These are phyloP conservation scores for Phalloptychus januarius DNA, from an alignment of 2,797 vertebrate genomes.

Conservation along the genomic window DNA sequence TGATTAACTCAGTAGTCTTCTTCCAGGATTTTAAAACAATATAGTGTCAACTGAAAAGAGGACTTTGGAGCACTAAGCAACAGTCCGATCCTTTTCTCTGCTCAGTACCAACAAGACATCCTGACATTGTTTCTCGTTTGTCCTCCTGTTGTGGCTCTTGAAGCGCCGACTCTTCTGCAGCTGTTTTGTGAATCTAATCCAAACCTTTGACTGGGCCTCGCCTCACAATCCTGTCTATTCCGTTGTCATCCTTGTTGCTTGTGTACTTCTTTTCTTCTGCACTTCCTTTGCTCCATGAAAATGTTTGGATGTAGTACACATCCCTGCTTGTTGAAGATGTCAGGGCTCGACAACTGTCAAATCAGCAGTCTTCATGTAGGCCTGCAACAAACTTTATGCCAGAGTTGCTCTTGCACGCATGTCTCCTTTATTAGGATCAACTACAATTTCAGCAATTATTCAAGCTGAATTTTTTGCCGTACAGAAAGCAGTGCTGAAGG, in stretches of 20 bases:
- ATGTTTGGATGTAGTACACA: not conserved
- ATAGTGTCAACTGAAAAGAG: not conserved
- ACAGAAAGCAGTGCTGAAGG: not conserved
- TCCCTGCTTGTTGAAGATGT: not conserved
- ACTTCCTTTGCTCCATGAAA: not conserved
- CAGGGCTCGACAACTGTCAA: not conserved
- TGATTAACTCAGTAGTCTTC: no score
- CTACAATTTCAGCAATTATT: not conserved
- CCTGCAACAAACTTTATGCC: not conserved
- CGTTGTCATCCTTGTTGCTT: not conserved
- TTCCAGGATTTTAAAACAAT: not conserved
- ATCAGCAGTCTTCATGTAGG: not conserved
- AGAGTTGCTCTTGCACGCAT: not conserved
- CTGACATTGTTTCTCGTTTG: not conserved
- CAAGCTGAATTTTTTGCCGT: not conserved
- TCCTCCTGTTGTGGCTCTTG: not conserved
- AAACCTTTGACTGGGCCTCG: not conserved
- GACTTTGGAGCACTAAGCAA: not conserved
- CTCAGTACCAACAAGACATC: not conserved
- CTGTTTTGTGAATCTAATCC: not conserved
- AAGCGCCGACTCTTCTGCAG: not conserved
- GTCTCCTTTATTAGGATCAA: not conserved
- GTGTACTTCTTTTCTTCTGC: not conserved
- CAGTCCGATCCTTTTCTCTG: not conserved
- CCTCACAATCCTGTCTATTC: not conserved